Base-by-base conservation (phyloP, 2,797 vertebrate genomes). In the Pempheris klunzingeri region DNA sequence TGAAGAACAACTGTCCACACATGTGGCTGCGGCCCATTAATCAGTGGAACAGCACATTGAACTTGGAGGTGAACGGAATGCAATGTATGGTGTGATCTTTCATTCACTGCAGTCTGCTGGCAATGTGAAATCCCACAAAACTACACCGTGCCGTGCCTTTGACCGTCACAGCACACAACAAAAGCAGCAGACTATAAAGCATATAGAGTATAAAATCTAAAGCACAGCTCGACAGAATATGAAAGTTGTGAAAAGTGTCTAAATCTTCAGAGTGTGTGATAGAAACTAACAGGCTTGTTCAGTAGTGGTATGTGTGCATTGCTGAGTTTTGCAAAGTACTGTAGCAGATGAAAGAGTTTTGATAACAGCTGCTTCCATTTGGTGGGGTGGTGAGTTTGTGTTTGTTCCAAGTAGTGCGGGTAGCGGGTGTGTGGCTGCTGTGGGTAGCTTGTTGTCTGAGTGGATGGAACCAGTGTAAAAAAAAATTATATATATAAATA, bases 1-100 rank as follows among this genome's bases (percentile, higher is more conserved):
- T 90, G 88, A 87, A 90, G 83, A 91, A 84, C 91, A 91, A 88
- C 91, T 90, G 90, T 91, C 86, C 85, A 80, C 87, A 91, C 86
- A 81, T 88, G 71, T 82, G 84, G 65, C 49, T 44, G 28, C 34
- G 70, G 81, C 62, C 50, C 73, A 72, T 75, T 88, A 85, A 87
- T 87, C 80, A 79, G 61, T 15, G 57, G 69, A 81, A 72, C 62
- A 36, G 68, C 13, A 34, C 47, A 68, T 68, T 58, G 54, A 41
- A 66, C 54, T 84, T 53, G 52, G 70, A 72, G 77, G 44, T 67
- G 34, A 72, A 59, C 47, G 70, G 64, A 78, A 82, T 63, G 50
- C 24, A 67, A n/a, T 34, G 28, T 28, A 62, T 49, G 49, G 39
- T 63, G 58, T 39, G 60, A 76, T 71, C 59, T 55, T 69, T 58